Evolutionary conservation across 2,888 invertebrate genomes (phyloP).

Genomic region (Macaria liturata): DNA sequence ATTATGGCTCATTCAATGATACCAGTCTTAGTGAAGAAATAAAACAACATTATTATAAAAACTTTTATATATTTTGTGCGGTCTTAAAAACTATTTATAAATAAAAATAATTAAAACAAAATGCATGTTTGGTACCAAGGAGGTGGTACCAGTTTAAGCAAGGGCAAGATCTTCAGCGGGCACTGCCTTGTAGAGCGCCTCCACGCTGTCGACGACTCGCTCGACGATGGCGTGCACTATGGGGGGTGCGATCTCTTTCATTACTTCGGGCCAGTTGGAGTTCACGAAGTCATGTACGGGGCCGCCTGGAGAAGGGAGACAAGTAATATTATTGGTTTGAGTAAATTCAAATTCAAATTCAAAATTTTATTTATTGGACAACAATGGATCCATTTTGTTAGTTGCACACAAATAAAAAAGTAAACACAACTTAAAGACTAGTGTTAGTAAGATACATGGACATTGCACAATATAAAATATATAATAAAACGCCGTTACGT

Average conservation of each 20-base stretch:
- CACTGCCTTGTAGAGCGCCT: constrained; percentile 59
- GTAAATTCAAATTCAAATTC: too few species aligned
- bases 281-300: constrained; percentile 64
- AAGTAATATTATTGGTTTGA: too few species aligned
- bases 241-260: constrained; percentile 67
- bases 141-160: neutral
- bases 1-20: too few species aligned
- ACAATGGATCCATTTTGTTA: too few species aligned
- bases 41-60: neutral
- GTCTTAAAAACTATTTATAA: neutral
- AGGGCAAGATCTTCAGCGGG: constrained; percentile 52
- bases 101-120: neutral
- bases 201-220: constrained; percentile 50
- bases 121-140: neutral
- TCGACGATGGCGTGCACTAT: constrained; percentile 59
- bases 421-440: too few species aligned
- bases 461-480: too few species aligned
- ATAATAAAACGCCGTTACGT: too few species aligned
- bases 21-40: too few species aligned
- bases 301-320: constrained; percentile 47
- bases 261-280: constrained; percentile 64
- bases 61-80: neutral
- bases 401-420: too few species aligned
- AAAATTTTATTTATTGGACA: too few species aligned
- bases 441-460: too few species aligned